Evolutionary conservation across 2,888 invertebrate genomes (phyloP), one percentile per base, ranked within the genome.

Genomic region (Pollenia griseotomentosa): DNA sequence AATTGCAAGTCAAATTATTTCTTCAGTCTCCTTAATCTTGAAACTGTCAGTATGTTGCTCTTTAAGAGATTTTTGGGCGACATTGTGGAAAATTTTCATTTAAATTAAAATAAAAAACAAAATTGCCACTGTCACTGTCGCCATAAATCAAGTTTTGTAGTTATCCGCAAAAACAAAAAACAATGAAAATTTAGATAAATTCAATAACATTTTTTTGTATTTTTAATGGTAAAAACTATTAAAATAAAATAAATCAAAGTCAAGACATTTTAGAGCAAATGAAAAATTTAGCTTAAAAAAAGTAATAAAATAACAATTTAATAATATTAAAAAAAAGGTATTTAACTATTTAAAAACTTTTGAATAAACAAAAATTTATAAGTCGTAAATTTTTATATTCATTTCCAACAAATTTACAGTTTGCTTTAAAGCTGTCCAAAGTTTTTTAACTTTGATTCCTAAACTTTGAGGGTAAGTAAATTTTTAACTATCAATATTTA

Each of bases 191-290:
- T 74, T 33, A n/a, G 23, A 2, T 7, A 14, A 19, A 12, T 23
- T 73, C 16, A 73, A 44, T 57, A 57, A 23, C 19, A 19, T 14
- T 73, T 46, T 48, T 48, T 12, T 14, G 0, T 6, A 73, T 74
- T 59, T 33, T 14, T 46, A n/a, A 16, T n/a, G 33, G 33, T 23
- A 23, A 19, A 42, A 33, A 48, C 46, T 48, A 33, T 59, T 59
- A 46, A 73, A 73, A 73, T 6, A 33, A 59, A 14, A 14, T 44
- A 57, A 71, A 71, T 71, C 42, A 71, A 57, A 44, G 55, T 57
- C 55, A 19, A 70, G 19, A 55, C 42, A 19, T 40, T 55, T 71
- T 44, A 53, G 4, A n/a, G 11, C 6, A 53, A 11, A 51, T 11
- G 42, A 44, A 12, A 44, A 44, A 19, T 44, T 12, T 11, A 66